A percentile compares a stretch with the other conserved stretches of the same genome.
These are phyloP conservation scores for Macrosteles quadrilineatus DNA, from an alignment of 1,140 invertebrate species.

Conservation along the genomic window DNA sequence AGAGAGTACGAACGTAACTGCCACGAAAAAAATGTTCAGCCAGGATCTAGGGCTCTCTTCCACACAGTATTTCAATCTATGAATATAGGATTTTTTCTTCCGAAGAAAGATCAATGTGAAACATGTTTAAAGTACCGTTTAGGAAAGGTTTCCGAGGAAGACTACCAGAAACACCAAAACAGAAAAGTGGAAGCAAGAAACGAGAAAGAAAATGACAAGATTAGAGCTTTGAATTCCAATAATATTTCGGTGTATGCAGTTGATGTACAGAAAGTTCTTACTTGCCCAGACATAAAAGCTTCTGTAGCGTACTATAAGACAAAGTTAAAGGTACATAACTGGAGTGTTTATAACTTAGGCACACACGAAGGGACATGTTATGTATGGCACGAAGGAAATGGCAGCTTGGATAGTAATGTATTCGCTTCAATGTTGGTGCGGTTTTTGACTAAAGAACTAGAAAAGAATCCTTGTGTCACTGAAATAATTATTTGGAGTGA, in stretches of 20 bases:
- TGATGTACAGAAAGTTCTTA: conserved; percentile 50
- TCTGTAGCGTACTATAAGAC: conserved; percentile 52
- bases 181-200: conserved; percentile 39
- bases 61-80: conserved; percentile 9
- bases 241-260: conserved; percentile 40
- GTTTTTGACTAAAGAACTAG: conserved; percentile 42
- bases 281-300: conserved; percentile 46
- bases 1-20: conserved; percentile 21
- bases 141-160: conserved; percentile 35
- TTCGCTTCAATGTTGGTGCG: conserved; percentile 48
- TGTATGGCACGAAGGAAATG: conserved; percentile 25
- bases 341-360: conserved; percentile 50
- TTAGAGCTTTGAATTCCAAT: conserved; percentile 33
- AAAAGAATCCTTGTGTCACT: background rate
- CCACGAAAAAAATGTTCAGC: conserved; percentile 17
- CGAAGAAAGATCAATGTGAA: conserved; percentile 28
- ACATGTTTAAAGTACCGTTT: conserved; percentile 22
- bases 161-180: conserved; percentile 35
- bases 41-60: conserved; percentile 11
- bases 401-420: conserved; percentile 7
- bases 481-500: conserved; percentile 36
- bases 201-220: conserved; percentile 42
- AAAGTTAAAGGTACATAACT: conserved; percentile 52
- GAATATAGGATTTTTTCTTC: conserved; percentile 23
- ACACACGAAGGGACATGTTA: conserved; percentile 46